These are phyloP conservation scores for Oreochromis tanganicae DNA, from an alignment of 2,113 vertebrate genomes.

Conservation along the genomic window DNA sequence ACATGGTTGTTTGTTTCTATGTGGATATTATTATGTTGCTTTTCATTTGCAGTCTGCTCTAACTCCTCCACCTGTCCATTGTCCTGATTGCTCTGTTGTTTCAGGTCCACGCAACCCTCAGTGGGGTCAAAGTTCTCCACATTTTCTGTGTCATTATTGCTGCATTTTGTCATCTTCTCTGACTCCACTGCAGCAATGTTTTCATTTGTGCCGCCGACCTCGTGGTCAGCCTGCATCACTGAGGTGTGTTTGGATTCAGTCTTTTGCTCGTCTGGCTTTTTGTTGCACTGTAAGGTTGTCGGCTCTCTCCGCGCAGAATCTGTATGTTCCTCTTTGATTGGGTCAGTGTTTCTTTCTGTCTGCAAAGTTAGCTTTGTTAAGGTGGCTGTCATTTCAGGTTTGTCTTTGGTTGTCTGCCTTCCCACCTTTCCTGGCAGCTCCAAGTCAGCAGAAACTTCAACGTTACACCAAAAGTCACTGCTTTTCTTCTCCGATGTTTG, in stretches of 20 bases:
- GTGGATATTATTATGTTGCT: not conserved
- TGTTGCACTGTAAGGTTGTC: not conserved
- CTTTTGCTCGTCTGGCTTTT: not conserved
- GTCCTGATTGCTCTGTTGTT: not conserved
- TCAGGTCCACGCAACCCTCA: not conserved
- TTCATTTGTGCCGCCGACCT: not conserved
- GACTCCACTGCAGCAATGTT: not conserved
- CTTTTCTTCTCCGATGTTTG: not conserved
- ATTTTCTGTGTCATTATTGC: not conserved
- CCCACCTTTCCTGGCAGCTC: not conserved
- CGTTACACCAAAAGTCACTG: not conserved
- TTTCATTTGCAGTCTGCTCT: not conserved
- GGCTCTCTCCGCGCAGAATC: not conserved
- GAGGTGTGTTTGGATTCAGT: not conserved
- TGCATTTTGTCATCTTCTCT: not conserved
- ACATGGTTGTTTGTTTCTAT: not conserved
- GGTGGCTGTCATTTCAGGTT: not conserved
- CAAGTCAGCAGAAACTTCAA: not conserved
- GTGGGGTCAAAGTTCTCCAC: not conserved
- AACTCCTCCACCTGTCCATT: not conserved
- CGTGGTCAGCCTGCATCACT: not conserved
- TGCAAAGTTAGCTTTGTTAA: not conserved
- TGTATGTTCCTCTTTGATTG: not conserved
- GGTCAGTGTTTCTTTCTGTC: not conserved
- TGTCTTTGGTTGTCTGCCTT: not conserved